Evolutionary conservation across 2,888 invertebrate genomes (phyloP), one percentile per base, ranked within the genome.

Genomic region (Melieria omissa): DNA sequence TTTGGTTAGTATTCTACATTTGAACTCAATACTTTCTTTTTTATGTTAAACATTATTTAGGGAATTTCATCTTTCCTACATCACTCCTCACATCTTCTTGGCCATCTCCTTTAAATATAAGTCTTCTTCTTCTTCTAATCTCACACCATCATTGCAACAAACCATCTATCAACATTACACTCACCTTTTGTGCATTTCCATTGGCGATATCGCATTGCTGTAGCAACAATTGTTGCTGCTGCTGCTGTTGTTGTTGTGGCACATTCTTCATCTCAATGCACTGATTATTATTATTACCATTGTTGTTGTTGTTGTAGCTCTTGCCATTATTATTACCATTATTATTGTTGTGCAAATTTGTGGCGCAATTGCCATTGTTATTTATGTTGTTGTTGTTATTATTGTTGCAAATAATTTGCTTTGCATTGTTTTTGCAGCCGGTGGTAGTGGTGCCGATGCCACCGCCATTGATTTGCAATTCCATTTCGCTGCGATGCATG

Each of bases 401-500:
- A 70, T 77, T 60, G 52, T 47, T 42, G 44, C 60, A 60, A 67
- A 52, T 67, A 74, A 72, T 76, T 77, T 77, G 75, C 73, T 77
- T 76, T 77, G 78, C 63, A 64, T 75, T 73, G 71, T 68, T 72
- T 52, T 54, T 73, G 70, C 14, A 71, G 72, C 64, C 75, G 75
- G 63, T 74, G 73, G 58, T 74, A 73, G 58, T 80, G 77, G 73
- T 76, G 76, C 65, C 75, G 76, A 69, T 74, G 58, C 60, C 14
- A 57, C 52, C 71, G 71, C 78, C 80, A 78, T 79, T 81, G 80
- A 81, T 81, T 79, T 83, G 81, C 73, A 83, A 76, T 79, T 85
- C 84, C 81, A 82, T 80, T 77, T 81, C 82, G 76, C 74, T 81
- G 78, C 83, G 82, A 80, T 85, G 80, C 80, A 83, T 78, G 74